These are phyloP conservation scores for Lepilemur ruficaudatus DNA, from an alignment of 2,797 vertebrate genomes.

Conservation along the genomic window DNA sequence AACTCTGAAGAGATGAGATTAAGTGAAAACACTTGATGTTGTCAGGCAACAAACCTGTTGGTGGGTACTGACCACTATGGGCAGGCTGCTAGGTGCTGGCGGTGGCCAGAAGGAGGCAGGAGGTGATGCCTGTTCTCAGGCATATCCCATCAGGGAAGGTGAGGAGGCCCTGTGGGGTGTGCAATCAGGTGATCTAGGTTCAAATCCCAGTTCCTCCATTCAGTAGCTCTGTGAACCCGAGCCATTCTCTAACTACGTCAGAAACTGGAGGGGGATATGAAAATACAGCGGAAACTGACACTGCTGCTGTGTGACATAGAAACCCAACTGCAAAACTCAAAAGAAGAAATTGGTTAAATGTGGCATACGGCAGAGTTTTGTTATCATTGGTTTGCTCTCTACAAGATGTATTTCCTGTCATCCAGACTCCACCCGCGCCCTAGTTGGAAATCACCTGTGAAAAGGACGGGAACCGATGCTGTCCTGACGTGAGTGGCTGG, in stretches of 20 bases:
- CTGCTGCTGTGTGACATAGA: neutral
- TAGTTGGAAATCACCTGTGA: neutral
- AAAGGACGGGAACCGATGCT: neutral
- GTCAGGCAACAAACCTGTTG: neutral
- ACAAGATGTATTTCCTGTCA: neutral
- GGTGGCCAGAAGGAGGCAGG: neutral
- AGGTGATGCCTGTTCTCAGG: neutral
- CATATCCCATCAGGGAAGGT: fast-evolving
- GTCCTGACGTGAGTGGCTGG: neutral
- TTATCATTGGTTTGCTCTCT: neutral
- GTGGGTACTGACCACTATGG: neutral
- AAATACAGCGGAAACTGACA: neutral
- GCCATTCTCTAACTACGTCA: neutral
- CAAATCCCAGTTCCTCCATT: neutral
- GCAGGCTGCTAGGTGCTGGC: neutral
- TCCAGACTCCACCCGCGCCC: neutral
- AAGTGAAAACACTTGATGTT: neutral
- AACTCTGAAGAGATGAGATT: neutral
- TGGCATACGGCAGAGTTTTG: neutral
- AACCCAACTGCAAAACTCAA: neutral
- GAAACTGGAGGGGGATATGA: neutral
- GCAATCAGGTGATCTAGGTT: neutral
- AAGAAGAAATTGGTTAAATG: neutral
- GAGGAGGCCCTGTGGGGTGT: neutral
- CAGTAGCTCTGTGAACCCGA: too few relatives aligned